Percentiles rank a stretch among this genome's conserved stretches.
phyloP scores from a whole-genome alignment of 2,797 vertebrate species.

The Taeniopygia guttata region DNA sequence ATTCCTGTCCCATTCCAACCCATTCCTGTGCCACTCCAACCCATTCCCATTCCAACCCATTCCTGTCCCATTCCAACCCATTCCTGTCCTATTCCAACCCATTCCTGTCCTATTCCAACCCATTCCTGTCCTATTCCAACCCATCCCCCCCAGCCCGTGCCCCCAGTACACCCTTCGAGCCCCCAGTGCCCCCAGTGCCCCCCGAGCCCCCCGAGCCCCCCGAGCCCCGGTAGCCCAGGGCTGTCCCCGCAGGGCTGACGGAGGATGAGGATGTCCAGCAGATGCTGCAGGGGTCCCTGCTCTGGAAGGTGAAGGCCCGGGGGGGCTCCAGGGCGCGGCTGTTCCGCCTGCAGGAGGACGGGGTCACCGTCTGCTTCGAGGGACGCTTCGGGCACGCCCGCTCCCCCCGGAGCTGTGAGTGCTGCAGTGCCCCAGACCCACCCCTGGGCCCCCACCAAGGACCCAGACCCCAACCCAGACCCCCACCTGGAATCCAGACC shows the following conservation, averaged over 20 bases:
- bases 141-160: background rate
- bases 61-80: too few relatives aligned
- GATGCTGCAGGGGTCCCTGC: slow-evolving; percentile 86
- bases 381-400: slow-evolving; percentile 78
- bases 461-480: background rate
- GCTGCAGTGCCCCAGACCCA: background rate
- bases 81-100: too few relatives aligned
- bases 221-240: background rate
- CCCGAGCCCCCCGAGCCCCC: too few relatives aligned
- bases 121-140: background rate
- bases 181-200: too few relatives aligned
- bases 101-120: too few relatives aligned
- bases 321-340: slow-evolving; percentile 83
- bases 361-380: slow-evolving; percentile 90
- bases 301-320: slow-evolving; percentile 87
- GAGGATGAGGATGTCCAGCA: slow-evolving; percentile 86
- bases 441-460: background rate
- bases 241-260: slow-evolving; percentile 75
- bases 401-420: slow-evolving; percentile 88
- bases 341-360: slow-evolving; percentile 88
- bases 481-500: background rate
- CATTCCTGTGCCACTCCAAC: too few relatives aligned
- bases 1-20: background rate
- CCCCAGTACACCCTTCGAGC: too few relatives aligned
- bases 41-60: too few relatives aligned